Evolutionary conservation across 37 sponge, comb jelly and placozoan species (phyloP), one percentile per base, ranked within the genome.

Genomic region (Beroe forskalii): DNA sequence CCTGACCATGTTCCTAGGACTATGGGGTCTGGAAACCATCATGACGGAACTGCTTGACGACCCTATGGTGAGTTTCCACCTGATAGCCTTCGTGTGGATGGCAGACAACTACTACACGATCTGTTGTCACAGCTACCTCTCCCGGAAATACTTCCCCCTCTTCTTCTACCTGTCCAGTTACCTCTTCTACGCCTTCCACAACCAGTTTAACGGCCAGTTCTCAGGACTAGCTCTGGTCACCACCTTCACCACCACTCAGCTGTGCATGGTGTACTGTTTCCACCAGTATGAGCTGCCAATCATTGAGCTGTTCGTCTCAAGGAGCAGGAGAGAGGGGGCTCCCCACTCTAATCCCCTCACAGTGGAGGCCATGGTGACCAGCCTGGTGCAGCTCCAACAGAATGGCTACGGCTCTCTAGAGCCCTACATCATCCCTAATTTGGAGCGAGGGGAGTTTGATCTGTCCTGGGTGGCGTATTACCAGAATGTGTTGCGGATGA

Each of bases 31-130:
- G 8, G 75, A 72, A 20, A 72, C 75, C 37, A 72, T 72, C 37
- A 72, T 72, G 75, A 72, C 75, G 40, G 75, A 72, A 30, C 75
- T 72, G 36, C 75, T 72, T 30, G 75, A 72, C 40, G 75, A 72
- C 40, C 75, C 75, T 4, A 72, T 72, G 75, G 75, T 72, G 8
- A 72, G 75, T 33, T 72, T 72, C 39, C 75, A 72, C 40, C 40
- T 72, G 9, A 72, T 72, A 33, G 75, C 75, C 39, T 72, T 72
- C 22, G 75, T 72, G 32, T 72, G 75, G 75, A 72, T 72, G 75
- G 75, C 75, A 35, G 75, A 72, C 22, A 72, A 72, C 75, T 72
- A 72, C 40, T 72, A 72, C 75, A 72, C 75, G 14, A 72, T 72
- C 37, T 72, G 75, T 33, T 72, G 75, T 20, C 75, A 72, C 39